Conservation (phyloP, 2,113 vertebrate genomes). For the Carlito syrichta region DNA sequence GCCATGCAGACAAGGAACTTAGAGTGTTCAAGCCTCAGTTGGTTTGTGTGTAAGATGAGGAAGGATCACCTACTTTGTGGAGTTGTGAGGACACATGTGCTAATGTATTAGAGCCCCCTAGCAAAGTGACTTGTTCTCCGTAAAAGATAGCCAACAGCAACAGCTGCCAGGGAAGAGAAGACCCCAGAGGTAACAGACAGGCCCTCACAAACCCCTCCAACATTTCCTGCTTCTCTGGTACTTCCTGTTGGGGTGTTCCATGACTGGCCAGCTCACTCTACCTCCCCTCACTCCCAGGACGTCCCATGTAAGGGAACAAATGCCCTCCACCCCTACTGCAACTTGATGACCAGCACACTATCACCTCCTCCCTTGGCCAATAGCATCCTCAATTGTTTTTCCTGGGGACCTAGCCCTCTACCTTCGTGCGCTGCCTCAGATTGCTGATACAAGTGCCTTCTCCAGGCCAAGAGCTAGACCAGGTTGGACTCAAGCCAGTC, state of each 20-base stretch:
- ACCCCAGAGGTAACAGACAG: background rate
- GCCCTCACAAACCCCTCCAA: rapidly evolving
- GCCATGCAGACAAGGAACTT: background rate
- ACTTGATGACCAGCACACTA: rapidly evolving
- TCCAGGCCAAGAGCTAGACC: background rate
- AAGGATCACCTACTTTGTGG: rapidly evolving
- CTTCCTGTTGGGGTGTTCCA: background rate
- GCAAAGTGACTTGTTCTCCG: background rate
- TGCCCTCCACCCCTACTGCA: rapidly evolving
- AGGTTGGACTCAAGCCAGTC: background rate
- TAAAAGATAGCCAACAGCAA: background rate
- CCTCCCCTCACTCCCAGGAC: background rate
- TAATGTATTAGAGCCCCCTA: background rate
- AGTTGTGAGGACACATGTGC: background rate
- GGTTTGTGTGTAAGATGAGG: background rate
- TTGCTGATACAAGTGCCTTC: background rate
- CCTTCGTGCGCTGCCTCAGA: background rate
- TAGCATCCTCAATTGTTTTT: rapidly evolving
- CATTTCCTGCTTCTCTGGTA: background rate
- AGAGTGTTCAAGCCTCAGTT: background rate
- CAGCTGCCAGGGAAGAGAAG: background rate
- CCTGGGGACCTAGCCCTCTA: background rate
- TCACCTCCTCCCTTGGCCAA: too few relatives aligned
- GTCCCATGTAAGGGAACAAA: background rate
- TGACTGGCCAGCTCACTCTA: too few relatives aligned